phyloP scores from a whole-genome alignment of 2,888 invertebrate genomes.

The Hemistola chrysoprasaria region DNA sequence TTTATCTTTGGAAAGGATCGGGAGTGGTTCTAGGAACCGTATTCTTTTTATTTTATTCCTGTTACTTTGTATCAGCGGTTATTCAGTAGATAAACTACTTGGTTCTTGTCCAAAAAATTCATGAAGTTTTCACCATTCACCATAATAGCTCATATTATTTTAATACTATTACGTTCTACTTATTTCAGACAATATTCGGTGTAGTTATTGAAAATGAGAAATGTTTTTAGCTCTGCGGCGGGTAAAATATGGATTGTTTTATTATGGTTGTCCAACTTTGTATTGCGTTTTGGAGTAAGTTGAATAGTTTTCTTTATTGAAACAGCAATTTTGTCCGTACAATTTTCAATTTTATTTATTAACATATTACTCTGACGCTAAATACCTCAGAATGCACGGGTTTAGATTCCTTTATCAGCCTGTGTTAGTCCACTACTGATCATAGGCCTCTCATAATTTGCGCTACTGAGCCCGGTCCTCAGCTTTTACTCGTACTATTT shows the following conservation, averaged over 20 bases:
- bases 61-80: slow-evolving; percentile 27
- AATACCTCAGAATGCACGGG: no score
- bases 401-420: no score
- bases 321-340: no score
- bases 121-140: slow-evolving; percentile 25
- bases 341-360: no score
- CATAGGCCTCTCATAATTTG: no score
- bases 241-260: not conserved
- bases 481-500: no score
- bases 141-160: slow-evolving; percentile 29
- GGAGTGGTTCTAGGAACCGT: slow-evolving; percentile 43
- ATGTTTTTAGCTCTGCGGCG: slow-evolving; percentile 1
- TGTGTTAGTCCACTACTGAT: no score
- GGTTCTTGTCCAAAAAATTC: slow-evolving; percentile 38
- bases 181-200: slow-evolving; percentile 14
- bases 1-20: slow-evolving; percentile 53
- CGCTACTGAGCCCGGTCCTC: no score
- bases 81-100: slow-evolving; percentile 32
- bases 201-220: slow-evolving; percentile 13
- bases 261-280: not conserved
- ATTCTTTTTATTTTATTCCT: slow-evolving; percentile 32
- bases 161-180: slow-evolving; percentile 27
- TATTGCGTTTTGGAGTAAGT: no score
- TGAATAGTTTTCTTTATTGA: no score
- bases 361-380: no score